Base-by-base conservation (phyloP, 2,888 invertebrate species). In the Sicus ferrugineus region DNA sequence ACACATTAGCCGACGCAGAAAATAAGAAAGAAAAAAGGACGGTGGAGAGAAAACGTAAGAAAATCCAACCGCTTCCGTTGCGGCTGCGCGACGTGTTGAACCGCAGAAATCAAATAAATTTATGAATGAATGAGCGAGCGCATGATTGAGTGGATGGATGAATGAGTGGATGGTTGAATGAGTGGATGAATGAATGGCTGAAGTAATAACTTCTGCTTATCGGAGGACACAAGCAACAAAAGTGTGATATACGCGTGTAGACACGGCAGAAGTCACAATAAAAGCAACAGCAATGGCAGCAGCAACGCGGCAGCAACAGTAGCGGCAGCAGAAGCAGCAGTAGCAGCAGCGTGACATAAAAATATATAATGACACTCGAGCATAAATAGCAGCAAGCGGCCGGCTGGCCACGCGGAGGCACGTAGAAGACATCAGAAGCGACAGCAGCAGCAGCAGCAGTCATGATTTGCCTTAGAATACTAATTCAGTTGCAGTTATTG, bases 401-500 rank as follows among this genome's bases (percentile, higher is more conserved):
- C 38, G 31, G 50, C 16, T 16, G 28, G 50, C 6, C n/a, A 48
- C 28, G 50, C 42, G 16, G 21, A 28, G n/a, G n/a, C 48, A 64
- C 48, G 31, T 34, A 54, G 38, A 65, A 26, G 7, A 31, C 6
- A 65, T 19, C 14, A 65, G 26, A 48, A 64, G 19, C 7, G 26
- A 42, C 28, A 52, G 23, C 48, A 50, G n/a, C 50, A 64, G 48
- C 64, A 31, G 52, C 64, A n/a, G 31, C 28, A 5, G 28, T 31
- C 34, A 26, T 38, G 54, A 54, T 54, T 65, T 65, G 65, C 65
- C 34, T 65, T 65, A 52, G 65, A 65, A 65, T 65, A 65, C 65
- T 65, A 65, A 65, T 65, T 65, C 65, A 65, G 65, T 65, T 65
- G 65, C 65, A 54, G 54, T 65, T 65, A 65, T 65, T 65, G 65